A percentile compares a stretch with the other conserved stretches of the same genome.
Conservation (phyloP, 1,140 invertebrate genomes). For the Platyscapa corneri region DNA sequence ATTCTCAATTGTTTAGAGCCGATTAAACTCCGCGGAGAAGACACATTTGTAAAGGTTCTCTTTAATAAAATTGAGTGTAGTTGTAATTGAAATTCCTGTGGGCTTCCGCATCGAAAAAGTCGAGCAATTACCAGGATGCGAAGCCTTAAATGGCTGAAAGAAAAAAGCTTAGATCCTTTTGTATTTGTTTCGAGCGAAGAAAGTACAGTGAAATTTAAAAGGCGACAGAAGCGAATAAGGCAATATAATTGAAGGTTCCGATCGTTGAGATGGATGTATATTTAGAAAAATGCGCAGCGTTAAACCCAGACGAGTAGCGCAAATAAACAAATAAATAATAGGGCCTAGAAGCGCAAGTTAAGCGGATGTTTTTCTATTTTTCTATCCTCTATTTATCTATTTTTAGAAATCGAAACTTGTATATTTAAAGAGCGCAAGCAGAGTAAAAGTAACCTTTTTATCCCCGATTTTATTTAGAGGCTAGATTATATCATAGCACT, state of each 20-base stretch:
- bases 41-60: background rate
- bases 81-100: background rate
- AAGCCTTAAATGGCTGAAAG: background rate
- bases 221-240: background rate
- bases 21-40: background rate
- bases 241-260: background rate
- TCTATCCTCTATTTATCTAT: background rate
- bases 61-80: background rate
- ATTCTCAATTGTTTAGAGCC: background rate
- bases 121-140: background rate
- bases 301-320: background rate
- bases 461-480: background rate
- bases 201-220: background rate
- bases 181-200: background rate
- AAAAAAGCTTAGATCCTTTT: background rate
- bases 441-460: background rate
- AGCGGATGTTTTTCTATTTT: no score
- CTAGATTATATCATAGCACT: slow-evolving; percentile 7
- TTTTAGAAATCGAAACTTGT: background rate
- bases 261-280: background rate
- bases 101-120: background rate
- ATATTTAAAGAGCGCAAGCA: background rate
- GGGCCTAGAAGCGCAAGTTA: background rate
- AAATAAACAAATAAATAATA: background rate
- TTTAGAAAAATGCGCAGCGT: background rate